phyloP scores from a whole-genome alignment of 2,113 vertebrate species.

The Hymenochirus boettgeri region DNA sequence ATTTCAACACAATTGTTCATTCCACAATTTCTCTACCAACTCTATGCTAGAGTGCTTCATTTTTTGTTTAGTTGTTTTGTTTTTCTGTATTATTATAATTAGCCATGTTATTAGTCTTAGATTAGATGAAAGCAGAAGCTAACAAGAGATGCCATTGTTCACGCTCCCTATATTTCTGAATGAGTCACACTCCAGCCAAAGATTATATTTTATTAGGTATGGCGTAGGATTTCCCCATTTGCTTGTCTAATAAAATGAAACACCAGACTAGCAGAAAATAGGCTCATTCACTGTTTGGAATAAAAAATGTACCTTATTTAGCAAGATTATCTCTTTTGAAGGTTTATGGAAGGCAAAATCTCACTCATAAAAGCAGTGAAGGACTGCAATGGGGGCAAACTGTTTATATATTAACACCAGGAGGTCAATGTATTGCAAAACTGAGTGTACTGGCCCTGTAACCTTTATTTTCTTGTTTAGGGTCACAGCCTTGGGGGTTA shows the following conservation, averaged over 20 bases:
- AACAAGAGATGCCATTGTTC: constrained; percentile 72
- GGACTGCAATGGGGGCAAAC: neutral
- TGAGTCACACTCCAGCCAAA: constrained; percentile 61
- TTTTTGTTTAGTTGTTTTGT: too few relatives aligned
- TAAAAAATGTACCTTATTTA: constrained; percentile 11
- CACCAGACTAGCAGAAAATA: constrained; percentile 50
- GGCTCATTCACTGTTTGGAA: neutral
- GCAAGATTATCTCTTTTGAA: constrained; percentile 14
- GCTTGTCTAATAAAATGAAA: constrained; percentile 74
- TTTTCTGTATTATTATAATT: too few relatives aligned
- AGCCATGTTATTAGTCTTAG: too few relatives aligned
- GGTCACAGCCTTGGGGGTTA: too few relatives aligned
- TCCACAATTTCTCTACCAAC: too few relatives aligned
- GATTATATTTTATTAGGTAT: constrained; percentile 68
- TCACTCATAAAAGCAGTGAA: neutral
- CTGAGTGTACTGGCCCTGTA: too few relatives aligned
- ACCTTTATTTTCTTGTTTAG: too few relatives aligned
- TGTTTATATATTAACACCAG: neutral
- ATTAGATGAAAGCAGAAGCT: constrained; percentile 63
- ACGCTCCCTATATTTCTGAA: constrained; percentile 66
- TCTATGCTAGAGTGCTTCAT: too few relatives aligned
- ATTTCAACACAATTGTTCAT: too few relatives aligned
- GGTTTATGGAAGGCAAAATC: neutral
- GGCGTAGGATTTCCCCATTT: constrained; percentile 67
- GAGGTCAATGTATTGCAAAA: neutral